Percentiles rank a stretch among this genome's conserved stretches.
These are phyloP conservation scores for Scopus umbretta DNA, from an alignment of 2,113 vertebrate genomes.

Conservation along the genomic window DNA sequence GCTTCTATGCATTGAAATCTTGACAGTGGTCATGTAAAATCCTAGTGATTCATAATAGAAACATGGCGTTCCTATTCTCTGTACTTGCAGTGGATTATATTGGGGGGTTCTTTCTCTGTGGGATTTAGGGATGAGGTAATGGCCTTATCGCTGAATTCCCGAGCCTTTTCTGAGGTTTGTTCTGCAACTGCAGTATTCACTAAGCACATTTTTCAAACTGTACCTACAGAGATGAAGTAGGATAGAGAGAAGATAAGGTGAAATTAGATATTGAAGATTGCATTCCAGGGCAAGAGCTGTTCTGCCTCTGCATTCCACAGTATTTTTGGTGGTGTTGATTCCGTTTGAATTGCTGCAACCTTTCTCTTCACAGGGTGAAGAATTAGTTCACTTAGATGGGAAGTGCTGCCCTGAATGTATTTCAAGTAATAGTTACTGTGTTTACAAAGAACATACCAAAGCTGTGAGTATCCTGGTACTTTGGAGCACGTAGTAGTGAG, in stretches of 20 bases:
- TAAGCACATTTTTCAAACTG: not conserved
- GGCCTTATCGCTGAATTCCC: not conserved
- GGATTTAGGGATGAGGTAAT: not conserved
- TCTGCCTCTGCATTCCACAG: slow-evolving; percentile 22
- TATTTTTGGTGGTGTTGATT: not conserved
- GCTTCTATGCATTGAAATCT: not conserved
- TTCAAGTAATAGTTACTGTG: slow-evolving; percentile 70
- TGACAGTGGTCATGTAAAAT: not conserved
- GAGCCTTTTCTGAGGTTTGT: not conserved
- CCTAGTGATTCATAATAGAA: not conserved
- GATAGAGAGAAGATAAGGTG: slow-evolving; percentile 35
- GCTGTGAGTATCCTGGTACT: slow-evolving; percentile 74
- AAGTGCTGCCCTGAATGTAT: slow-evolving; percentile 92
- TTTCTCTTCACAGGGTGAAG: slow-evolving; percentile 77
- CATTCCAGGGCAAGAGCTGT: slow-evolving; percentile 26
- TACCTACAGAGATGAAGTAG: not conserved
- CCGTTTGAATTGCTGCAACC: not conserved
- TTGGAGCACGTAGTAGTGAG: not conserved
- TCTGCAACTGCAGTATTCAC: not conserved
- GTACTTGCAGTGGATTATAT: not conserved
- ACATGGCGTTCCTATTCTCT: not conserved
- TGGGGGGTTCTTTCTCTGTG: not conserved
- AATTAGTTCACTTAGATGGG: slow-evolving; percentile 78
- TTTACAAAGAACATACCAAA: slow-evolving; percentile 71
- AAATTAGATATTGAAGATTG: slow-evolving; percentile 40